These are phyloP conservation scores for Pseudomyrmex concolor DNA, from an alignment of 1,140 invertebrate genomes.

Conservation along the genomic window DNA sequence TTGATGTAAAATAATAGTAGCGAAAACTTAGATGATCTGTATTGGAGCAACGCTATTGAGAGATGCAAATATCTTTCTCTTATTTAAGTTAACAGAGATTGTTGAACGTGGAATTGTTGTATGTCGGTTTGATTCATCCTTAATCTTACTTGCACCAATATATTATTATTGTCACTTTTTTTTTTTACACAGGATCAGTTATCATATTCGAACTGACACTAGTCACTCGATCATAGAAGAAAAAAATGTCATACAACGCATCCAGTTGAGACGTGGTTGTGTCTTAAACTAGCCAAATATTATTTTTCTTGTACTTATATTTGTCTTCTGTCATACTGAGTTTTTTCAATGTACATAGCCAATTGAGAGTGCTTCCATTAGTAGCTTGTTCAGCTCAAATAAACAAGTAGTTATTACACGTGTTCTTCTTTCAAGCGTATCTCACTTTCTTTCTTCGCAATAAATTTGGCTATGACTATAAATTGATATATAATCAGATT, in stretches of 20 bases:
- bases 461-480: neutral
- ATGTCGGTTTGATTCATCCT: neutral
- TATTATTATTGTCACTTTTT: neutral
- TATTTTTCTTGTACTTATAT: constrained; percentile 40
- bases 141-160: neutral
- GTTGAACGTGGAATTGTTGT: neutral
- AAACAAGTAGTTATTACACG: neutral
- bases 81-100: neutral
- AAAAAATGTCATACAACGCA: constrained; percentile 22
- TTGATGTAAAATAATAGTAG: constrained; percentile 36
- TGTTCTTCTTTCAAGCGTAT: neutral
- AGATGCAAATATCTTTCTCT: neutral
- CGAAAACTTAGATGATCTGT: constrained; percentile 26
- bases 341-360: constrained; percentile 65
- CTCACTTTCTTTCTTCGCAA: neutral
- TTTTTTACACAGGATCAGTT: constrained; percentile 2
- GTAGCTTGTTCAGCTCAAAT: constrained; percentile 48
- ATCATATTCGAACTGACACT: constrained; percentile 38
- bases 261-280: neutral
- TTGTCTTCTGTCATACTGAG: constrained; percentile 1
- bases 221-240: constrained; percentile 48
- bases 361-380: constrained; percentile 74
- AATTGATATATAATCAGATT: neutral
- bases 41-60: neutral
- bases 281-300: constrained; percentile 40